phyloP scores from a whole-genome alignment of 2,888 invertebrate genomes.

The Volucella bombylans region DNA sequence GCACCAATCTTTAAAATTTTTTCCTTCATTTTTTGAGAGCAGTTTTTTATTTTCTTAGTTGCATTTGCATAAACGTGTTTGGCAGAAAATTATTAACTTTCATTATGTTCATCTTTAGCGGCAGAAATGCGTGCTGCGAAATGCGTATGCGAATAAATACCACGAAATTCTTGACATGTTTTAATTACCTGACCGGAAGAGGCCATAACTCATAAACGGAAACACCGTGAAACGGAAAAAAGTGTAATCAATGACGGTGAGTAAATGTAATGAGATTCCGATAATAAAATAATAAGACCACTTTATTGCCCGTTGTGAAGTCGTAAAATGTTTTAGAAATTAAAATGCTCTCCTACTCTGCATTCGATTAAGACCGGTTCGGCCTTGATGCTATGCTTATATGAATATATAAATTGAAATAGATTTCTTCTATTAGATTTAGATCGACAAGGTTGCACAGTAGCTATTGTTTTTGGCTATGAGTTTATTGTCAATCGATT shows the following conservation, averaged over 20 bases:
- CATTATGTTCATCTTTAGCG: too few species aligned
- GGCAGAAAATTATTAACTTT: too few species aligned
- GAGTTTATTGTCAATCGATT: neutral
- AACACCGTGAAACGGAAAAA: constrained; percentile 34
- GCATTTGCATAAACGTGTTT: too few species aligned
- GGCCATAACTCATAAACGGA: constrained; percentile 37
- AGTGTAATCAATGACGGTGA: constrained; percentile 39
- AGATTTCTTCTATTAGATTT: neutral
- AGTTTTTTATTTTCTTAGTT: too few species aligned
- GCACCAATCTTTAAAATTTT: too few species aligned
- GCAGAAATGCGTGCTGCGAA: too few species aligned
- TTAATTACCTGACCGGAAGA: constrained; percentile 47
- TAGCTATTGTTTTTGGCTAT: neutral
- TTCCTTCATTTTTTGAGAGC: too few species aligned
- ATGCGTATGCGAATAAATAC: neutral
- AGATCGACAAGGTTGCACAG: too few species aligned
- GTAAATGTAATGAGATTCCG: constrained; percentile 39
- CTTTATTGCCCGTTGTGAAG: constrained; percentile 17
- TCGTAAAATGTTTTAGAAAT: constrained; percentile 16
- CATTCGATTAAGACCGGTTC: constrained; percentile 21
- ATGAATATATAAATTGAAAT: neutral
- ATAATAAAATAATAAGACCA: constrained; percentile 20
- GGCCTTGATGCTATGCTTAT: constrained; percentile 11
- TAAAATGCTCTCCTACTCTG: constrained; percentile 15
- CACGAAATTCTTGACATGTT: neutral